Evolutionary conservation across 2,888 invertebrate species (phyloP), one percentile per base, ranked within the genome.

Genomic region (Melinaea menophilus): DNA sequence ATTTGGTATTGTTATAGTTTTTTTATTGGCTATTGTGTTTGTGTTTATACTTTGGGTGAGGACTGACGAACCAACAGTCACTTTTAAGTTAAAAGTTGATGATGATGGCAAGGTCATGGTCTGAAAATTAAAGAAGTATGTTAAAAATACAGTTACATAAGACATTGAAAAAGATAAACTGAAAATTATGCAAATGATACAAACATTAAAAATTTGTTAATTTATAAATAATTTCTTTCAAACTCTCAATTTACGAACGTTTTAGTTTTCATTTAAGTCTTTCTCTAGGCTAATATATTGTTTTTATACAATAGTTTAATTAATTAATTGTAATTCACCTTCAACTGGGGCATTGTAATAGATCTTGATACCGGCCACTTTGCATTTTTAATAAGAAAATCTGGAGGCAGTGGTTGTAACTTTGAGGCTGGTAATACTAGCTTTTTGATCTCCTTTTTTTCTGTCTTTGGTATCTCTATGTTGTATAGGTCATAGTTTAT

Each of bases 341-440:
- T 61, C 4, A 69, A 58, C 57, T 61, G 61, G 12, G 69, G 61
- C 5, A 61, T 58, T 55, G 48, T 13, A 13, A 51, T 47, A 5
- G 56, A n/a, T 47, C 11, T 62, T 34, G 48, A 33, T 3, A 56
- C 41, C 0, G 63, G 62, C 61, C 64, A 55, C 34, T 59, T 62
- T 1, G 59, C 65, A 12, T 61, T 33, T 12, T 59, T 58, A 12
- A 67, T 46, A 7, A 70, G 74, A 45, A 82, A 85, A 63, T 86
- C 83, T 0, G 88, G 77, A 0, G 91, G 88, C 46, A 90, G 58
- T 0, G 90, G 88, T 22, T 84, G 83, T 7, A 90, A 65, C 64
- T 90, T 90, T 0, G 89, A 88, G 0, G 86, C 86, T n/a, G 89
- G 85, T 61, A 90, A 69, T 47, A 89, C 85, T 3, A 86, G 4